Evolutionary conservation across 2,797 vertebrate genomes (phyloP), one percentile per base, ranked within the genome.

Genomic region (Ctenosaura bakeri): DNA sequence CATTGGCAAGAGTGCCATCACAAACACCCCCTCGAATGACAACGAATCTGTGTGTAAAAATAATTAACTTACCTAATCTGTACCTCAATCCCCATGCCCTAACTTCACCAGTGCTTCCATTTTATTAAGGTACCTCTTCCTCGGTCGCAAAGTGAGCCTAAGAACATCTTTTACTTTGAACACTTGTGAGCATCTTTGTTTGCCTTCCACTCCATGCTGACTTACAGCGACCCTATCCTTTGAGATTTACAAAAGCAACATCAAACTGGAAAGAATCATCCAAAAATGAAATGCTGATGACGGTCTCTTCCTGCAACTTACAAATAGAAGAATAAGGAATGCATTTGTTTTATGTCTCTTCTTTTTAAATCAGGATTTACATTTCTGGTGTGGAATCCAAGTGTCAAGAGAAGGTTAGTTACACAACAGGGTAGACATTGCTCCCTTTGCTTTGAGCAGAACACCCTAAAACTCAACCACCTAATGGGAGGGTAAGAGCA

Each of bases 1-100:
- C 77, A 85, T 89, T 77, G 69, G 85, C 82, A 86, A 92, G 83
- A 54, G 52, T 8, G 69, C 59, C 42, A 80, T 79, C 76, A 35
- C 56, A 52, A 32, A 20, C 52, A 14, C 14, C 84, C n/a, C 77
- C 42, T 59, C 77, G 7, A 59, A 78, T 14, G 29, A 59, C 54
- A 78, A 85, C 13, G 22, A 42, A 59, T 38, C 42, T 46, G 22
- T 20, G 73, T 56, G 84, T 83, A 89, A 86, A 91, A 89, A 90
- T 90, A 87, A 90, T 90, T 56, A 35, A 26, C 69, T 38, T 76
- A 35, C 87, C 52, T 74, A 78, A 88, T 54, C 56, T 3, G 24
- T 20, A 84, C 66, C 77, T 64, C 66, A 64, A 12, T 71, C 84
- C 66, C 78, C 74, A 26, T 52, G 4, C 7, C 29, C 52, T 86